Evolutionary conservation across 2,888 invertebrate species (phyloP).

Genomic region (Cynaeus angustus): DNA sequence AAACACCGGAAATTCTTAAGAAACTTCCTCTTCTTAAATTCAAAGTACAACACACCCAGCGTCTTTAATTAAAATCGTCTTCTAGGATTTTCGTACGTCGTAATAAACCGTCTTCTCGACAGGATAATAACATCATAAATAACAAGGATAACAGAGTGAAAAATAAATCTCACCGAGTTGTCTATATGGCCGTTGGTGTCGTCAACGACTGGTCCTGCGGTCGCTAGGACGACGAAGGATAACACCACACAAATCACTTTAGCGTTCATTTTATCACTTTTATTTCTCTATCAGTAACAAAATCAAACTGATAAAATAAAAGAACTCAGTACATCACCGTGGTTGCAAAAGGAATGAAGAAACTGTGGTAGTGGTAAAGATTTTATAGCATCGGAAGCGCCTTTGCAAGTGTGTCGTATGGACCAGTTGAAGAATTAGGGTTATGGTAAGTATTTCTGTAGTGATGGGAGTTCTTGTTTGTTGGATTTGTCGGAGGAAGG

Average conservation of each 20-base stretch:
- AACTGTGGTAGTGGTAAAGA: constrained; percentile 65
- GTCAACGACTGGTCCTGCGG: constrained; percentile 69
- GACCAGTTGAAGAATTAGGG: constrained; percentile 71
- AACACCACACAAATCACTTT: constrained; percentile 69
- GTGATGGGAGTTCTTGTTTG: constrained; percentile 50
- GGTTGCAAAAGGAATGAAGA: constrained; percentile 70
- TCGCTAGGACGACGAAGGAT: constrained; percentile 60
- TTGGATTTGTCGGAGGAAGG: constrained; percentile 61
- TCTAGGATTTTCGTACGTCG: not conserved
- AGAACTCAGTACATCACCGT: constrained; percentile 66
- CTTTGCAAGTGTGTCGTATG: constrained; percentile 70
- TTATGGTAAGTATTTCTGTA: constrained; percentile 61
- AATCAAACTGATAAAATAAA: constrained; percentile 25
- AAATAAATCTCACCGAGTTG: constrained; percentile 67
- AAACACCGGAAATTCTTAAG: constrained; percentile 1
- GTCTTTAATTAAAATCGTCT: not conserved
- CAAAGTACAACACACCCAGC: not conserved
- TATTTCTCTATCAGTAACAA: constrained; percentile 25
- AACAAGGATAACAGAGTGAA: not conserved
- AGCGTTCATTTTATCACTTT: constrained; percentile 63
- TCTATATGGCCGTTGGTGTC: constrained; percentile 66
- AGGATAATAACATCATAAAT: constrained; percentile 17
- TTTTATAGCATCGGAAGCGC: constrained; percentile 68
- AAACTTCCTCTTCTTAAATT: not conserved
- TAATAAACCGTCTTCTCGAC: not conserved